Evolutionary conservation across 2,888 invertebrate species (phyloP).

Genomic region (Meghimatium bilineatum): DNA sequence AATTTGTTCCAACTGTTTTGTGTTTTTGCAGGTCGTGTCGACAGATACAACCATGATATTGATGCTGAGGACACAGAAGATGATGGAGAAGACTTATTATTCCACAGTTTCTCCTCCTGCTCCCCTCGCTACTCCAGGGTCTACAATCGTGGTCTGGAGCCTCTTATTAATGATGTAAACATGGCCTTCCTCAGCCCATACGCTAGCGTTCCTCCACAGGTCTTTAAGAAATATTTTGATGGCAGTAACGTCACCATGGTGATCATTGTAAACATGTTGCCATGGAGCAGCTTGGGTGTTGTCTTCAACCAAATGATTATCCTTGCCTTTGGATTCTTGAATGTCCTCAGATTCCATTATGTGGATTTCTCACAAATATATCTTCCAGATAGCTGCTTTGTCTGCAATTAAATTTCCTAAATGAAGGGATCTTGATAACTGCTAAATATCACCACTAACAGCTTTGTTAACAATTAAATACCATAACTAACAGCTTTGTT

Average conservation of each 20-base stretch:
- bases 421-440: not conserved
- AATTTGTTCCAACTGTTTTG: too few species aligned
- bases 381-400: too few species aligned
- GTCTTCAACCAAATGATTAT: not conserved
- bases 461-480: too few species aligned
- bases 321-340: not conserved
- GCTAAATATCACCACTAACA: too few species aligned
- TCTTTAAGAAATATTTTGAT: constrained; percentile 15
- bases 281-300: constrained; percentile 22
- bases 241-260: constrained; percentile 7
- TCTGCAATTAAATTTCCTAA: too few species aligned
- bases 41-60: constrained; percentile 80
- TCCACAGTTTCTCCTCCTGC: constrained; percentile 91
- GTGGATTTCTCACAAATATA: not conserved
- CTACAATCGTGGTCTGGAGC: constrained; percentile 60
- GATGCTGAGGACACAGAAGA: constrained; percentile 82
- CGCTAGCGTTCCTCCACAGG: constrained; percentile 50
- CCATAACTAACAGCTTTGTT: not conserved
- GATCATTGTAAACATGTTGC: constrained; percentile 33
- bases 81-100: constrained; percentile 81
- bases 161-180: constrained; percentile 50
- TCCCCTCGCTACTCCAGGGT: constrained; percentile 85
- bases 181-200: constrained; percentile 49
- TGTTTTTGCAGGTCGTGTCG: constrained; percentile 83
- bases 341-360: not conserved